These are phyloP conservation scores for Anguilla obscura DNA, from an alignment of 2,797 vertebrate species.

Conservation along the genomic window DNA sequence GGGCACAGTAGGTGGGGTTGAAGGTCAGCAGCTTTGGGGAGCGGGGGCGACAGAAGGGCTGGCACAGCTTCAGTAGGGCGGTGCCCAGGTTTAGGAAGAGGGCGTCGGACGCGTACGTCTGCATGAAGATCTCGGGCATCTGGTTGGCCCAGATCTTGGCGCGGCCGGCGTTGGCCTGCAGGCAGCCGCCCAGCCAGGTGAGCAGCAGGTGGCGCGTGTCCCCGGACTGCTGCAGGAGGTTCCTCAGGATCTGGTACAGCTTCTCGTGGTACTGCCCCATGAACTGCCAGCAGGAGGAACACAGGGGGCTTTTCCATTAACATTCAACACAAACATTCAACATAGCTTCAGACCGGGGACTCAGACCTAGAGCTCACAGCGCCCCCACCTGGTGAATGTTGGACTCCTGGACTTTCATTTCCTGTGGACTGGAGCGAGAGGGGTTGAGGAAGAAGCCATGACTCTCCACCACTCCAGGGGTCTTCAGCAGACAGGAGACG, in stretches of 20 bases:
- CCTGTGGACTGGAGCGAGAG: slow-evolving; percentile 90
- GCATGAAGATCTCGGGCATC: slow-evolving; percentile 97
- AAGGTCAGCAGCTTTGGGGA: slow-evolving; percentile 91
- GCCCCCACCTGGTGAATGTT: slow-evolving; percentile 91
- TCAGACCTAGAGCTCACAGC: background rate
- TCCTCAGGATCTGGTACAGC: slow-evolving; percentile 92
- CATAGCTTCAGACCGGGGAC: background rate
- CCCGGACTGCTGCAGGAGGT: slow-evolving; percentile 86
- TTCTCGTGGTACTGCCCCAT: slow-evolving; percentile 97
- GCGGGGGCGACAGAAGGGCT: slow-evolving; percentile 92
- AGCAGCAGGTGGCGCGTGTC: slow-evolving; percentile 93
- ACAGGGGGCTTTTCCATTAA: background rate
- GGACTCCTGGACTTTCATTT: slow-evolving; percentile 95
- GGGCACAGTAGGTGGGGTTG: slow-evolving; percentile 91
- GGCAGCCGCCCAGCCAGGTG: slow-evolving; percentile 93
- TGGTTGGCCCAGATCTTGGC: slow-evolving; percentile 99
- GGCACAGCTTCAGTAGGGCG: slow-evolving; percentile 90
- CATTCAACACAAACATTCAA: background rate
- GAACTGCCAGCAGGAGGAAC: slow-evolving; percentile 72
- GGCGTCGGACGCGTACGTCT: slow-evolving; percentile 94
- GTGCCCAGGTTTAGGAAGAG: slow-evolving; percentile 96
- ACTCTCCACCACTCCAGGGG: slow-evolving; percentile 91
- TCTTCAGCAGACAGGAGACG: slow-evolving; percentile 93
- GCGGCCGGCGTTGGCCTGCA: slow-evolving; percentile 90
- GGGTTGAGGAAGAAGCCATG: slow-evolving; percentile 93